Evolutionary conservation across 2,113 vertebrate species (phyloP), one percentile per base, ranked within the genome.

Genomic region (Rhea americana): DNA sequence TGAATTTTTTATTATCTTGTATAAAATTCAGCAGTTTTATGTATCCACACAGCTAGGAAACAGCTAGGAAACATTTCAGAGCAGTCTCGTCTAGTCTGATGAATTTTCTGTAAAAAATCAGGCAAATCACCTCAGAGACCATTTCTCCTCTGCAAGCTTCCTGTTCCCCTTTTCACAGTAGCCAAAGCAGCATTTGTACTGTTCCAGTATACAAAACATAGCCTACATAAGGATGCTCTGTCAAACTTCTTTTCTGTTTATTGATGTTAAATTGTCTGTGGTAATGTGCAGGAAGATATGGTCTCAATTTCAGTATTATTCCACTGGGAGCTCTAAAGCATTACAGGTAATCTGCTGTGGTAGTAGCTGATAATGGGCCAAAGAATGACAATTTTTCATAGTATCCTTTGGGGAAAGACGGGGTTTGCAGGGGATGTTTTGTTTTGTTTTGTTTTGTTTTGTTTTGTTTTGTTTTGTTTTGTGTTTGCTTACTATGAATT

Each of bases 361-460:
- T 26, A 68, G 41, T 67, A 85, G 22, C 18, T 47, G 61, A 11
- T 77, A 58, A 58, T 3, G 74, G 22, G 11, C 41, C 24, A 30
- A 58, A 55, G 3, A 59, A 39, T 22, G 6, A 43, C 37, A 77
- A 72, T 25, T 2, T 24, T 9, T 70, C 4, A 5, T 26, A 15
- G 7, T 2, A 25, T 41, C n/a, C 5, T 37, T 59, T 47, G 28
- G 0, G 13, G 26, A 16, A 6, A 68, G 11, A 22, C 30, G 9
- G 1, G 5, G 1, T 58, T 63, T 85, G 17, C 7, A 3, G 16
- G 28, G 28, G 1, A 1, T 7, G n/a, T 11, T 7, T 45, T 8
- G 9, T 16, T 55, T 70, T 26, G 1, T 13, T 71, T 66, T 11
- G 3, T 13, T 80, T 89, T 79, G 4, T 1, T 41, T 79, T 7